Conservation (phyloP, 1,140 invertebrate species). For the Periplaneta americana region DNA sequence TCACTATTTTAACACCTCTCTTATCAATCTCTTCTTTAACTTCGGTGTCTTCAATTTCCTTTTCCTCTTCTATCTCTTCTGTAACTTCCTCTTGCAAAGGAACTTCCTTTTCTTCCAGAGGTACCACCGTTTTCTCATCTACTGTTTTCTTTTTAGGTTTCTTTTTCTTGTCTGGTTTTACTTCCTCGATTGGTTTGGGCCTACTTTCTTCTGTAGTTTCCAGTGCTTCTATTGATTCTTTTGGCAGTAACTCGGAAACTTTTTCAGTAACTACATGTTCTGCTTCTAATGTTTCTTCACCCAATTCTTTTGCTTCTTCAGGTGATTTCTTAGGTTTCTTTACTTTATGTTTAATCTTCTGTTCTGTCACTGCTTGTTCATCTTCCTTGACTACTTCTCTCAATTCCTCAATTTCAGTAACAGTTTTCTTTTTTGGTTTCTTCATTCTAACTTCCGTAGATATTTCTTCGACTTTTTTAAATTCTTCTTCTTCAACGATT, state of each 20-base stretch:
- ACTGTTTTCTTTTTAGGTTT: conserved; percentile 22
- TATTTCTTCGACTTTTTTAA: conserved; percentile 39
- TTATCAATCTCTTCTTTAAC: conserved; percentile 22
- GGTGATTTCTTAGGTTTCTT: background rate
- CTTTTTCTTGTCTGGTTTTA: conserved; percentile 14
- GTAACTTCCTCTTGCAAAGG: background rate
- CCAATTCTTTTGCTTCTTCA: background rate
- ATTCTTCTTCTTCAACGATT: conserved; percentile 35
- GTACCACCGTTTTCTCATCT: conserved; percentile 21
- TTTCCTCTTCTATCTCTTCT: background rate
- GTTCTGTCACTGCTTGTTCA: background rate
- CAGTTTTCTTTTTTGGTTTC: conserved; percentile 33
- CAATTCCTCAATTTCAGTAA: conserved; percentile 25
- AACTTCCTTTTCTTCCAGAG: conserved; percentile 24
- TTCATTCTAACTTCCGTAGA: conserved; percentile 43
- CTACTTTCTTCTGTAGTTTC: conserved; percentile 3
- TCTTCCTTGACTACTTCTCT: conserved; percentile 7
- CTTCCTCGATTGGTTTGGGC: background rate
- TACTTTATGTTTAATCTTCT: background rate
- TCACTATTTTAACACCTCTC: conserved; percentile 21
- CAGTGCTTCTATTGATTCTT: background rate
- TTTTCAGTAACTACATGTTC: too few species aligned
- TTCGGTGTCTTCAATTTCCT: conserved; percentile 12
- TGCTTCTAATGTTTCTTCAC: background rate
- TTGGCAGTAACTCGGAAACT: too few species aligned